Evolutionary conservation across 2,888 invertebrate genomes (phyloP), one percentile per base, ranked within the genome.

Genomic region (Luffia ferchaultella): DNA sequence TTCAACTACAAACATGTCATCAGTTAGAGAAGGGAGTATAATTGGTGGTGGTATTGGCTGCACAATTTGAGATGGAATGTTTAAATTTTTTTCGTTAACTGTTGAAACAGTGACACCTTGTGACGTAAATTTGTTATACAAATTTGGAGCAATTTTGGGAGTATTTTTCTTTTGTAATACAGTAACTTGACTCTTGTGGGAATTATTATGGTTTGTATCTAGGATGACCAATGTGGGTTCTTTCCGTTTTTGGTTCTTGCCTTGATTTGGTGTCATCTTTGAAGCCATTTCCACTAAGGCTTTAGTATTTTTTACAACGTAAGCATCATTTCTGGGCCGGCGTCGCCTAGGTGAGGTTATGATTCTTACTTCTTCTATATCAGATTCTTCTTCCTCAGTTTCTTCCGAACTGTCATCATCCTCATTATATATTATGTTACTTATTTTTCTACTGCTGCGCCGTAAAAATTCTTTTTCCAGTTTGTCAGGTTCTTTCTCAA

Each of bases 1-100:
- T 77, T 96, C 95, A 18, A 96, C 91, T 18, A 95, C 95, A 76
- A 93, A 95, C 92, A 95, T 95, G 61, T 95, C 95, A 73, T 96
- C 95, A 41, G 95, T 95, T 18, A 96, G 76, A 15, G 93, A 93
- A 16, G 94, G 94, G 12, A 30, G 30, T 62, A 95, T 73, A 57
- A 94, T 82, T 52, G 71, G 79, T 43, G 77, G 71, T 16, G 75
- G 61, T 45, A 64, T 52, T 59, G 60, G 30, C 3, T 3, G 30
- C 12, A 7, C 30, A 30, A 12, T 3, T 30, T 30, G 30, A 30
- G 12, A 7, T 7, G 30, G 30, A 30, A 30, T 30, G 12, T 3
- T 3, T 7, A 12, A 7, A 30, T 30, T 30, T 30, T 30, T 30
- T 30, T 12, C 30, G 12, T 30, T 30, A 12, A 30, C 12, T 30